These are phyloP conservation scores for Rhipidura dahli DNA, from an alignment of 2,113 vertebrate genomes.

Conservation along the genomic window DNA sequence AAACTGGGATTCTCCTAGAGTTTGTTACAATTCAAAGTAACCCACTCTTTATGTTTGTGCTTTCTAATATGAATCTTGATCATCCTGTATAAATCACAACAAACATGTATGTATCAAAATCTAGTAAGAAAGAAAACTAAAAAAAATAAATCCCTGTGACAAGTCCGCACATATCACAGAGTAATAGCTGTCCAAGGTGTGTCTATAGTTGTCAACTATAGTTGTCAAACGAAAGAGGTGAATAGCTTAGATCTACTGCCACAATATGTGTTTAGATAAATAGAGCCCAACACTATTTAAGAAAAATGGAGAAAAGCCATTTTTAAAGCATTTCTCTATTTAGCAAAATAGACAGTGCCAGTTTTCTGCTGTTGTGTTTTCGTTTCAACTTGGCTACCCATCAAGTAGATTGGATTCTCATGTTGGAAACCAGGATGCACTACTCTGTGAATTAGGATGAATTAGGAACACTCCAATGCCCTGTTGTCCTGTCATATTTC, in stretches of 20 bases:
- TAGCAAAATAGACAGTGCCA: slow-evolving; percentile 64
- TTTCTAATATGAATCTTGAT: not conserved
- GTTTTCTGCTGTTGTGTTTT: slow-evolving; percentile 71
- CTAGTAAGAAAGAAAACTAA: not conserved
- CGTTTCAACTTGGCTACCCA: slow-evolving; percentile 71
- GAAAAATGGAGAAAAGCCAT: slow-evolving; percentile 8
- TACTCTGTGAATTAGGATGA: slow-evolving; percentile 72
- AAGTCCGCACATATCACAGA: not conserved
- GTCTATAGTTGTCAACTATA: too few species aligned
- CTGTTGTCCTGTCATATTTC: slow-evolving; percentile 55
- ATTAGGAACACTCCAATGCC: slow-evolving; percentile 63
- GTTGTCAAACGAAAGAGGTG: not conserved
- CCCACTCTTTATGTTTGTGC: not conserved
- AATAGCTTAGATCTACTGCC: not conserved
- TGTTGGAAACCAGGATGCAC: slow-evolving; percentile 63
- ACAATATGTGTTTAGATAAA: slow-evolving; percentile 6
- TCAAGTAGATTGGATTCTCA: slow-evolving; percentile 71
- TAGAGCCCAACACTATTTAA: not conserved
- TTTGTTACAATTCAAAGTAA: not conserved
- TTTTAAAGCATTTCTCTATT: slow-evolving; percentile 51
- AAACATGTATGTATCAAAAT: not conserved
- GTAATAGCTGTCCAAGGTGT: not conserved
- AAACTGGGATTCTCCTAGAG: not conserved
- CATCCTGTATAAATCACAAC: not conserved
- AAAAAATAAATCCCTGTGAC: not conserved